Evolutionary conservation across 2,797 vertebrate species (phyloP), one percentile per base, ranked within the genome.

Genomic region (Enteromius mattozi): DNA sequence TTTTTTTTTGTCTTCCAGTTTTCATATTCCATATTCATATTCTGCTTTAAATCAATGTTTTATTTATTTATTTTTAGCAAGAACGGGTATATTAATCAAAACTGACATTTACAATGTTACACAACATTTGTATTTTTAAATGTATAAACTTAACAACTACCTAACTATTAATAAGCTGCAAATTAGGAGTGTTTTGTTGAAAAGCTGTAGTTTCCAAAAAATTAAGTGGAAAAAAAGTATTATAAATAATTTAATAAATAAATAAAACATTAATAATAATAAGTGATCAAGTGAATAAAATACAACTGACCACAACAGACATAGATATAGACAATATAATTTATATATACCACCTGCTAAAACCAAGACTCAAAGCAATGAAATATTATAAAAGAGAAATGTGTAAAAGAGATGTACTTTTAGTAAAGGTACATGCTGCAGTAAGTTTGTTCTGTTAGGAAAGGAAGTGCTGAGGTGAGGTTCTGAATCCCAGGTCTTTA

Each of bases 401-500:
- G n/a, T 61, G 76, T 30, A 19, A 65, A 78, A 78, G 16, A 10
- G 2, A 40, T 65, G 35, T 40, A 42, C 12, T 45, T 45, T 65
- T 40, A 51, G 14, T 76, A 21, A 33, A 66, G 59, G n/a, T 68
- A 56, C 81, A 33, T 68, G 24, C 47, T 69, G 19, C 19, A 75
- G n/a, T 6, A 56, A 37, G n/a, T 56, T 61, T 24, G 33, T 56
- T 69, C 66, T 56, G 68, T 63, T 65, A 83, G 45, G 21, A 47
- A 69, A 85, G 68, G 66, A 87, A 84, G 71, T 87, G 75, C 85
- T 86, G 71, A 79, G 42, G 33, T 59, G 72, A 79, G 79, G 71
- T 79, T 68, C 63, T 51, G n/a, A 88, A 59, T 82, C 82, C 82
- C 63, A 71, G 37, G 84, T 72, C 82, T 87, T 90, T 85, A 87